Percentiles rank a stretch among this genome's conserved stretches.
These are phyloP conservation scores for Nomada ruficornis DNA, from an alignment of 2,888 invertebrate species.

Conservation along the genomic window DNA sequence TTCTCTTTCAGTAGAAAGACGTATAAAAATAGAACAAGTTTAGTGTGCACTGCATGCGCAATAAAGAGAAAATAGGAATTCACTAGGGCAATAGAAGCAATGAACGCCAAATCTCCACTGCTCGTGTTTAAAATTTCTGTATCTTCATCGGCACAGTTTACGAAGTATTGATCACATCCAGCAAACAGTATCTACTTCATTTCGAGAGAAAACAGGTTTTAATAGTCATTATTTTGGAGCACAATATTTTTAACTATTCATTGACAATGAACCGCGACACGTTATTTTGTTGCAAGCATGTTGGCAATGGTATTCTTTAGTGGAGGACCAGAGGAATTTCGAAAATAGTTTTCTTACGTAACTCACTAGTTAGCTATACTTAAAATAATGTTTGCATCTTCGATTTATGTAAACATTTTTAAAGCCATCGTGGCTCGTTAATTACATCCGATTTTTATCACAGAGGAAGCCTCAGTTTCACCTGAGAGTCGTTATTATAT, in stretches of 20 bases:
- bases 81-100: conserved; percentile 14
- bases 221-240: too few relatives aligned
- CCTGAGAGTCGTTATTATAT: neutral
- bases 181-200: neutral
- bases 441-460: too few relatives aligned
- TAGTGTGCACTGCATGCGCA: neutral
- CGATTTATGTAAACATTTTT: neutral
- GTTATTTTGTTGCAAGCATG: neutral
- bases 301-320: neutral
- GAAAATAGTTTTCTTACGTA: neutral
- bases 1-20: conserved; percentile 8
- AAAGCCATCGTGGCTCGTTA: neutral
- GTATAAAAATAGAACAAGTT: conserved; percentile 13
- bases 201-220: neutral
- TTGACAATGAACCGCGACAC: neutral
- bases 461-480: too few relatives aligned
- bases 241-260: too few relatives aligned
- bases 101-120: conserved; percentile 30
- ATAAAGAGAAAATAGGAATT: conserved; percentile 39
- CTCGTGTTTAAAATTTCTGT: conserved; percentile 28
- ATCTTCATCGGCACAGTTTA: conserved; percentile 7
- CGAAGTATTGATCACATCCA: conserved; percentile 10
- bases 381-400: neutral
- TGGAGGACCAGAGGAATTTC: neutral
- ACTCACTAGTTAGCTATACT: neutral